phyloP scores from a whole-genome alignment of 2,113 vertebrate genomes.

The Chionodraco myersi region DNA sequence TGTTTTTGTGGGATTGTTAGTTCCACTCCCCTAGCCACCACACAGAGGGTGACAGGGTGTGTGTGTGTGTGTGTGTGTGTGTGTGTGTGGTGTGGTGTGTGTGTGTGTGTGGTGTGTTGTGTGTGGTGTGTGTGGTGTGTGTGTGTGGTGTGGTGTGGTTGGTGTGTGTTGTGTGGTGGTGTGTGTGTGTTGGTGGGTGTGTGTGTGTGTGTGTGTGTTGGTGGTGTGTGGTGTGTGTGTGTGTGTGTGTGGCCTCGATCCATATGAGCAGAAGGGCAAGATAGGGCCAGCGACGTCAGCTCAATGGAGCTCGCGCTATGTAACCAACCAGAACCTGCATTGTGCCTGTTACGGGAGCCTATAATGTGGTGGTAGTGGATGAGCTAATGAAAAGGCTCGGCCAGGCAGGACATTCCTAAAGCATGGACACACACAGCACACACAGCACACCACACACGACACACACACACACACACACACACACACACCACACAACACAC shows the following conservation, averaged over 20 bases:
- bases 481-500: too few relatives aligned
- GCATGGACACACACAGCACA: slow-evolving; percentile 17
- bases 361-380: slow-evolving; percentile 86
- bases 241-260: slow-evolving; percentile 64
- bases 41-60: slow-evolving; percentile 67
- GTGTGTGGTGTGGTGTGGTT: too few relatives aligned
- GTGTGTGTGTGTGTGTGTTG: slow-evolving; percentile 55
- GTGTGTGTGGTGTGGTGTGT: too few relatives aligned
- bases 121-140: slow-evolving; percentile 22
- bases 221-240: slow-evolving; percentile 37
- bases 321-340: slow-evolving; percentile 84
- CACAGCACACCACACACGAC: background rate
- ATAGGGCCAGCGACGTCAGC: slow-evolving; percentile 79
- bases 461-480: background rate
- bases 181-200: background rate
- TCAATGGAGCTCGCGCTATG: slow-evolving; percentile 81
- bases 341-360: slow-evolving; percentile 83
- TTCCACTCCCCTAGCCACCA: slow-evolving; percentile 74
- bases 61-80: slow-evolving; percentile 20
- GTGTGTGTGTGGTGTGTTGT: slow-evolving; percentile 8
- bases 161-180: slow-evolving; percentile 26
- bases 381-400: slow-evolving; percentile 81
- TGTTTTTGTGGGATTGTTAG: slow-evolving; percentile 79
- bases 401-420: slow-evolving; percentile 77
- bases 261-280: slow-evolving; percentile 79